Base-by-base conservation (phyloP, 2,113 vertebrate genomes). In the Nanger granti region DNA sequence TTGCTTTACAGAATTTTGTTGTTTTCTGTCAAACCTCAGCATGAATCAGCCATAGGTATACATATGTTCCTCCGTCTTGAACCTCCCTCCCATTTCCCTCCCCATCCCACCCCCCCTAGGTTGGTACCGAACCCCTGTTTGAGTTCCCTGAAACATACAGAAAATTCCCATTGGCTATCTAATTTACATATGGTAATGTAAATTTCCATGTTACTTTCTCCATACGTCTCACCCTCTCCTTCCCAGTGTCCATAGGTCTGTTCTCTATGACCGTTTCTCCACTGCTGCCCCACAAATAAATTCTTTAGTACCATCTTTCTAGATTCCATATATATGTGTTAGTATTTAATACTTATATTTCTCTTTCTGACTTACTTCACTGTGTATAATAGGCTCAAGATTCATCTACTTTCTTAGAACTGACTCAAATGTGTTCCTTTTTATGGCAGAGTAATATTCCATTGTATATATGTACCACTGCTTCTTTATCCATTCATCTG, bases 181-280 rank as follows among this genome's bases (percentile, higher is more conserved):
- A 41, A 24, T 73, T 41, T 41, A 73, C n/a, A 24, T 73, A 41
- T 3, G 20, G 5, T 73, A 41, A 73, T 24, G 1, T 73, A 41
- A 73, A 24, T 73, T 73, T 73, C 10, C 69, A 3, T 24, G n/a
- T 73, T 41, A 73, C 69, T 73, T 41, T 73, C n/a, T 41, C 20
- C n/a, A 41, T 41, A 12, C 0, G 0, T 73, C n/a, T 41, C n/a
- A 24, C 1, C n/a, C 20, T 7, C 10, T 41, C 69, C n/a, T 24
- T 12, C 10, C 9, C 69, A 24, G n/a, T 73, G n/a, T 73, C 69
- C 69, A 73, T 24, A 24, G 69, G 20, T 41, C n/a, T 73, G 20
- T 73, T 73, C 69, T 24, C 69, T 73, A 7, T 41, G 20, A 24
- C 69, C 3, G 3, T 41, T 41, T 73, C 20, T 41, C 69, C 69